Evolutionary conservation across 2,113 vertebrate genomes (phyloP).

Genomic region (Mirounga angustirostris): DNA sequence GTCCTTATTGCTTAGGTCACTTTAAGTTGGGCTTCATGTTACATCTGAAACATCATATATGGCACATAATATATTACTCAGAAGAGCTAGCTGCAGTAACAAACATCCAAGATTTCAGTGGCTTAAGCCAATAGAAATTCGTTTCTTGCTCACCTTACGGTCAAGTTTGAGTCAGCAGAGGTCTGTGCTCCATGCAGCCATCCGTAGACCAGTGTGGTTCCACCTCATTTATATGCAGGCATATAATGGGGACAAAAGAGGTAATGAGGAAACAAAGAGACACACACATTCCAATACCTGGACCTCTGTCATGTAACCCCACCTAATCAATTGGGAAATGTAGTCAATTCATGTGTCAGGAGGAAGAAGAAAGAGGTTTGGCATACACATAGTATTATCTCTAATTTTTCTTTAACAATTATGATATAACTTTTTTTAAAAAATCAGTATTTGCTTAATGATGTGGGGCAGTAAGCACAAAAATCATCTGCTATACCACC

Average conservation of each 20-base stretch:
- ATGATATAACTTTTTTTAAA: neutral
- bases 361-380: neutral
- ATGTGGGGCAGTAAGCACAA: neutral
- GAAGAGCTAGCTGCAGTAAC: neutral
- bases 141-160: neutral
- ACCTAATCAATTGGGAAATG: neutral
- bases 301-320: neutral
- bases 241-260: neutral
- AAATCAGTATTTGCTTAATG: neutral
- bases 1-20: neutral
- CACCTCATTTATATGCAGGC: neutral
- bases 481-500: neutral
- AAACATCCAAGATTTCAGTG: neutral
- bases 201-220: neutral
- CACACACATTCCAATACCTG: neutral
- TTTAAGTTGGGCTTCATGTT: neutral
- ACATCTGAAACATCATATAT: neutral
- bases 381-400: neutral
- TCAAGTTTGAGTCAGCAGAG: neutral
- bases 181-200: fast-evolving
- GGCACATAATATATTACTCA: neutral
- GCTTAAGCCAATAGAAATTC: neutral
- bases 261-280: neutral
- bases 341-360: neutral
- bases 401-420: conserved; percentile 1